Percentiles rank a stretch among this genome's conserved stretches.
Conservation (phyloP, 1,140 invertebrate genomes). For the Periplaneta americana region DNA sequence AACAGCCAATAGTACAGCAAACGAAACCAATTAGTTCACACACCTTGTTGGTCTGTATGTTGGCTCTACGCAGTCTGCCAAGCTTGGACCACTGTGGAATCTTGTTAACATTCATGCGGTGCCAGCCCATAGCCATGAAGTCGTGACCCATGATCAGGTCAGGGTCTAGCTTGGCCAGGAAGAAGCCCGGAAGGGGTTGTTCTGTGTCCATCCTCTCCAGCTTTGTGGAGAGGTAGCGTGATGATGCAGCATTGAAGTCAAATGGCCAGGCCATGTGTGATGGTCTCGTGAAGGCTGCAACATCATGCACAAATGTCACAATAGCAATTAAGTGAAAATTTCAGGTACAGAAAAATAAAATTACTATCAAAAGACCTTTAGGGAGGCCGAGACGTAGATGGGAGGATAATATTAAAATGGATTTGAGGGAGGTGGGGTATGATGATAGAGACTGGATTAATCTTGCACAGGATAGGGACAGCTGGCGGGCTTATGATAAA, state of each 20-base stretch:
- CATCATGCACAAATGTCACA: too few species aligned
- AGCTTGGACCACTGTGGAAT: constrained; percentile 88
- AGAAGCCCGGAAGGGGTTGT: constrained; percentile 73
- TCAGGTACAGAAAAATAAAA: too few species aligned
- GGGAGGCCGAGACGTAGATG: too few species aligned
- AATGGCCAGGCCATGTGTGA: constrained; percentile 72
- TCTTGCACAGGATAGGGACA: too few species aligned
- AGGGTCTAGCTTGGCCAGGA: constrained; percentile 82
- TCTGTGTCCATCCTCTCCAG: constrained; percentile 81
- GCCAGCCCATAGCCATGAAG: constrained; percentile 79
- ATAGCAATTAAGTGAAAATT: too few species aligned
- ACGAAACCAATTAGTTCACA: too few species aligned
- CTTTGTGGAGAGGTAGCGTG: constrained; percentile 62
- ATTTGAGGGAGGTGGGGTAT: too few species aligned
- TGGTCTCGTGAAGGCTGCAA: constrained; percentile 74
- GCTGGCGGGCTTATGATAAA: too few species aligned
- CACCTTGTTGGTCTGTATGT: constrained; percentile 45
- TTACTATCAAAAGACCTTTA: too few species aligned
- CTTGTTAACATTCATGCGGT: constrained; percentile 62
- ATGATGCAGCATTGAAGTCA: constrained; percentile 59
- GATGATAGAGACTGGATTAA: too few species aligned
- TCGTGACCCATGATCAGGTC: constrained; percentile 94
- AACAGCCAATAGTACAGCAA: too few species aligned
- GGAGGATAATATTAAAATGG: too few species aligned
- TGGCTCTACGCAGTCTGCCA: constrained; percentile 71